phyloP scores from a whole-genome alignment of 2,797 vertebrate species.

The Tamandua tetradactyla region DNA sequence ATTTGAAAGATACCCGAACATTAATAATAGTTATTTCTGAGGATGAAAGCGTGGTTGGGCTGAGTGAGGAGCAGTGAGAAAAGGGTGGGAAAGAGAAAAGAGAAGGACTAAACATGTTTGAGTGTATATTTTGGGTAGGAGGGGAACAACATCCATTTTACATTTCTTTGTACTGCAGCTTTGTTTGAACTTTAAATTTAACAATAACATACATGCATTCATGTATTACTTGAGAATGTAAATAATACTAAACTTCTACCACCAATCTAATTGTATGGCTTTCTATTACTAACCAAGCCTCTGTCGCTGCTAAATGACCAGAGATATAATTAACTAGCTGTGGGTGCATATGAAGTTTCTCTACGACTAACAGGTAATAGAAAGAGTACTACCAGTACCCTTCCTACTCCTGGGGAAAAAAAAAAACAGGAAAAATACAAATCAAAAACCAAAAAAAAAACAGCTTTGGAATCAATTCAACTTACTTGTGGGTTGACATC shows the following conservation, averaged over 20 bases:
- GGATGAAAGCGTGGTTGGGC: neutral
- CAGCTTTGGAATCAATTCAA: neutral
- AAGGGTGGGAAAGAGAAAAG: neutral
- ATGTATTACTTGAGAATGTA: neutral
- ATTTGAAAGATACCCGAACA: neutral
- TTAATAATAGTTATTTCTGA: neutral
- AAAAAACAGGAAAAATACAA: conserved; percentile 2
- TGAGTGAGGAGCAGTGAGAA: neutral
- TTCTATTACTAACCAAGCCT: neutral
- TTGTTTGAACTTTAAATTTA: conserved; percentile 30
- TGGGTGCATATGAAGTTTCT: neutral
- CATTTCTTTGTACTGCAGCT: neutral
- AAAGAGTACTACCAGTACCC: neutral
- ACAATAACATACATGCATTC: conserved; percentile 14
- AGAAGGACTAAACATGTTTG: neutral
- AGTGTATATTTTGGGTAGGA: neutral
- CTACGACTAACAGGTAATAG: neutral
- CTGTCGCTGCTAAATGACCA: neutral
- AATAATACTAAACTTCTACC: conserved; percentile 23
- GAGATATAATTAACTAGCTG: conserved; percentile 14
- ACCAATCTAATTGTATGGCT: neutral
- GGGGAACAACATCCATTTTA: neutral
- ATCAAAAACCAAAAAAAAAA: neutral
- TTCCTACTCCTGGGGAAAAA: neutral
- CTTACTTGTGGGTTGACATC: conserved; percentile 98